phyloP scores from a whole-genome alignment of 2,113 vertebrate species.

The Neoarius graeffei region DNA sequence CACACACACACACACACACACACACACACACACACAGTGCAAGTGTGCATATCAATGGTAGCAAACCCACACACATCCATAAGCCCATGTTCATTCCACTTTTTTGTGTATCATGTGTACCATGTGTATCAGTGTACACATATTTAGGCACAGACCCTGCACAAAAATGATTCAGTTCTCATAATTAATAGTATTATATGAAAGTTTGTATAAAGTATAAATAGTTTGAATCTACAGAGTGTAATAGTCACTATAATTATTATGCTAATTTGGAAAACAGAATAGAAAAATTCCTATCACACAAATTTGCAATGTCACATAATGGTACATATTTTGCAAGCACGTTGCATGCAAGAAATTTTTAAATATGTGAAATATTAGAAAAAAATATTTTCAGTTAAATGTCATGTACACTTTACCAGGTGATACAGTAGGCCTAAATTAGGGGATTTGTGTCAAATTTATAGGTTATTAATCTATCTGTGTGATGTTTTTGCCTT shows the following conservation, averaged over 20 bases:
- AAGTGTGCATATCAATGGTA: constrained; percentile 23
- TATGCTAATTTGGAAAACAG: not conserved
- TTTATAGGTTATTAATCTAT: not conserved
- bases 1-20: not conserved
- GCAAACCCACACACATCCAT: constrained; percentile 27
- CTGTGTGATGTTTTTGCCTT: not conserved
- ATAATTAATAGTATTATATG: not conserved
- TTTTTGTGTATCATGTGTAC: constrained; percentile 2
- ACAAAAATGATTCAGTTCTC: not conserved
- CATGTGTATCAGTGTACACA: constrained; percentile 1
- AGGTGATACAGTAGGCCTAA: not conserved
- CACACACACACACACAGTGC: constrained; percentile 15
- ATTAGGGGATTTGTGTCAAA: not conserved
- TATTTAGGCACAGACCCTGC: constrained; percentile 7
- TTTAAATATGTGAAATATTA: not conserved
- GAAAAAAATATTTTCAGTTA: not conserved
- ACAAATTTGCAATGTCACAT: not conserved
- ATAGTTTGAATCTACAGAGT: not conserved
- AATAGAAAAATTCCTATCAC: not conserved
- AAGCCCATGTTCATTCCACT: constrained; percentile 10
- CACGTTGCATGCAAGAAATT: not conserved
- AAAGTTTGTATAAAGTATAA: not conserved
- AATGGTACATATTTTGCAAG: not conserved
- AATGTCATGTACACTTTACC: not conserved
- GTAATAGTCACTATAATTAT: not conserved